These are phyloP conservation scores for Drosophila mimica DNA, from an alignment of 2,888 invertebrate genomes.

Conservation along the genomic window DNA sequence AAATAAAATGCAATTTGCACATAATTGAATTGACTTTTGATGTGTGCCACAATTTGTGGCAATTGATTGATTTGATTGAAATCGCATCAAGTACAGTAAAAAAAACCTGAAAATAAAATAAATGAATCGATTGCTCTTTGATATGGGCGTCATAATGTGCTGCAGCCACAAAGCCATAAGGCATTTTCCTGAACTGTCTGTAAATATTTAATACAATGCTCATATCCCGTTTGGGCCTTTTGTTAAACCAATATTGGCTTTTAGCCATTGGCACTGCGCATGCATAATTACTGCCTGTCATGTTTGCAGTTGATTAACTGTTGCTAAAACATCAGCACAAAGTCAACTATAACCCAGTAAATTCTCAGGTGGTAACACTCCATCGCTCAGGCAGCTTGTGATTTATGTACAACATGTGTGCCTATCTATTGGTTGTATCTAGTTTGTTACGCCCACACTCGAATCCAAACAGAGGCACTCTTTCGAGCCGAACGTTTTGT, in stretches of 20 bases:
- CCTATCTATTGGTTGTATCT: conserved; percentile 61
- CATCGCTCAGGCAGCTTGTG: conserved; percentile 55
- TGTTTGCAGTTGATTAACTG: conserved; percentile 76
- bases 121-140: conserved; percentile 37
- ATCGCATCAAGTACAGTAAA: conserved; percentile 24
- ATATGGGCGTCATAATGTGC: conserved; percentile 10
- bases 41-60: conserved; percentile 61
- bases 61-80: conserved; percentile 62
- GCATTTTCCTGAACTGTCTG: conserved; percentile 43
- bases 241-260: conserved; percentile 28
- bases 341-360: conserved; percentile 31
- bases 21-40: conserved; percentile 64
- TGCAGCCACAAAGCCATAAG: conserved; percentile 25
- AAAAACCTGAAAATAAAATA: conserved; percentile 10
- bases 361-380: conserved; percentile 14
- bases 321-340: conserved; percentile 46
- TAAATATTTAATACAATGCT: conserved; percentile 50
- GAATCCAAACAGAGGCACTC: conserved; percentile 12
- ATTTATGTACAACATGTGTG: conserved; percentile 61
- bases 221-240: conserved; percentile 12
- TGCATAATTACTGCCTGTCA: conserved; percentile 74
- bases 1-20: conserved; percentile 70
- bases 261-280: conserved; percentile 34
- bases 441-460: conserved; percentile 26
- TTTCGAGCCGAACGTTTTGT: conserved; percentile 22